Evolutionary conservation across 1,140 invertebrate species (phyloP).

Genomic region (Drosophila tani): DNA sequence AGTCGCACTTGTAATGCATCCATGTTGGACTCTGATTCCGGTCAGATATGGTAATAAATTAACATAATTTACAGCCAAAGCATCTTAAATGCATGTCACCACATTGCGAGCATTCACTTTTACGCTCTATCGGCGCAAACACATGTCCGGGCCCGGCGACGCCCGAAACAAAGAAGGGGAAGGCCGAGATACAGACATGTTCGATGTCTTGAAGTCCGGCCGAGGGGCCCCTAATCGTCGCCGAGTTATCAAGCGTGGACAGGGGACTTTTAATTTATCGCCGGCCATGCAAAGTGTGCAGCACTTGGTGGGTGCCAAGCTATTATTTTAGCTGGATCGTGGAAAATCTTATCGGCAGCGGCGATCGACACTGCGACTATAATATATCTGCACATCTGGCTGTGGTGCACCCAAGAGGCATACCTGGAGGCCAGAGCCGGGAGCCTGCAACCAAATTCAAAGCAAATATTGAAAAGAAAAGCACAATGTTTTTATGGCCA

Average conservation of each 20-base stretch:
- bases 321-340: slow-evolving; percentile 58
- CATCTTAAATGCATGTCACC: slow-evolving; percentile 78
- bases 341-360: slow-evolving; percentile 52
- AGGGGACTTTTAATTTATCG: slow-evolving; percentile 54
- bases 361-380: slow-evolving; percentile 36
- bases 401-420: slow-evolving; percentile 37
- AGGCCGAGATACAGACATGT: slow-evolving; percentile 49
- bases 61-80: slow-evolving; percentile 77
- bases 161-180: slow-evolving; percentile 17
- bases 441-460: slow-evolving; percentile 38
- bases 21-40: slow-evolving; percentile 11
- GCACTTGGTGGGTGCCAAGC: slow-evolving; percentile 53
- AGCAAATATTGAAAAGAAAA: slow-evolving; percentile 40
- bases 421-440: slow-evolving; percentile 22
- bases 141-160: slow-evolving; percentile 47
- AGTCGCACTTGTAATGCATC: slow-evolving; percentile 17
- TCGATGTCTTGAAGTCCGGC: slow-evolving; percentile 33
- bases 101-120: slow-evolving; percentile 77
- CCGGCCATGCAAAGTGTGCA: slow-evolving; percentile 49
- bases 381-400: slow-evolving; percentile 12
- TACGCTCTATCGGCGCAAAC: slow-evolving; percentile 68
- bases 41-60: slow-evolving; percentile 68
- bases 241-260: slow-evolving; percentile 54
- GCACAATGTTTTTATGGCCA: slow-evolving; percentile 24
- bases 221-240: slow-evolving; percentile 57